Evolutionary conservation across 2,888 invertebrate genomes (phyloP).

Genomic region (Drosophila fungiperda): DNA sequence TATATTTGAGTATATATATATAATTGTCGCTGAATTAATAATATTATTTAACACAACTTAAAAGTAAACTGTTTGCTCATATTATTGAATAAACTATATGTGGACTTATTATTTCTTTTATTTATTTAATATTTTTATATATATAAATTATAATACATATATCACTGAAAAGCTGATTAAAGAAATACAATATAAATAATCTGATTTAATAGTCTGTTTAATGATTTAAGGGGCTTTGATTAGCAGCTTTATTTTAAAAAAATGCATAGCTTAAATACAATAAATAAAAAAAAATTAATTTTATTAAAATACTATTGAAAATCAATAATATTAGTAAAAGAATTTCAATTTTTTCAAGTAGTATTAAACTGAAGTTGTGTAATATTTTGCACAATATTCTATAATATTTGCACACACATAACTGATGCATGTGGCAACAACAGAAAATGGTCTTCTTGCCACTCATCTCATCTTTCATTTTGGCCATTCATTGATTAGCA

Average conservation of each 20-base stretch:
- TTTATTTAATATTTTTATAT: too few relatives aligned
- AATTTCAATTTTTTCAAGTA: not conserved
- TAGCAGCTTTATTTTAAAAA: not conserved
- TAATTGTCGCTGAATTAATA: too few relatives aligned
- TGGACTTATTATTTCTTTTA: not conserved
- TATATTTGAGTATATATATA: too few relatives aligned
- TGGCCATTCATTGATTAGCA: constrained; percentile 24
- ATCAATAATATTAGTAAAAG: too few relatives aligned
- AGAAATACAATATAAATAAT: not conserved
- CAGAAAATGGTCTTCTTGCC: not conserved
- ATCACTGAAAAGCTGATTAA: not conserved
- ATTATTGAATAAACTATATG: not conserved
- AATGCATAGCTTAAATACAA: not conserved
- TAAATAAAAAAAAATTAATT: not conserved
- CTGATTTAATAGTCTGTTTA: not conserved
- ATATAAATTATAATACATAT: too few relatives aligned
- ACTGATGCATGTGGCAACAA: not conserved
- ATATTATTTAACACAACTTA: too few relatives aligned
- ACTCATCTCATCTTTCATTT: not conserved
- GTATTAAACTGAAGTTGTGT: not conserved
- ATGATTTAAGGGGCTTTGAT: not conserved
- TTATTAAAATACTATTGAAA: too few relatives aligned
- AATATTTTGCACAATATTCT: not conserved
- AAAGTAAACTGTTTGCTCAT: not conserved
- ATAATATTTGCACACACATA: not conserved